Evolutionary conservation across 2,113 vertebrate species (phyloP), one percentile per base, ranked within the genome.

Genomic region (Alces alces): DNA sequence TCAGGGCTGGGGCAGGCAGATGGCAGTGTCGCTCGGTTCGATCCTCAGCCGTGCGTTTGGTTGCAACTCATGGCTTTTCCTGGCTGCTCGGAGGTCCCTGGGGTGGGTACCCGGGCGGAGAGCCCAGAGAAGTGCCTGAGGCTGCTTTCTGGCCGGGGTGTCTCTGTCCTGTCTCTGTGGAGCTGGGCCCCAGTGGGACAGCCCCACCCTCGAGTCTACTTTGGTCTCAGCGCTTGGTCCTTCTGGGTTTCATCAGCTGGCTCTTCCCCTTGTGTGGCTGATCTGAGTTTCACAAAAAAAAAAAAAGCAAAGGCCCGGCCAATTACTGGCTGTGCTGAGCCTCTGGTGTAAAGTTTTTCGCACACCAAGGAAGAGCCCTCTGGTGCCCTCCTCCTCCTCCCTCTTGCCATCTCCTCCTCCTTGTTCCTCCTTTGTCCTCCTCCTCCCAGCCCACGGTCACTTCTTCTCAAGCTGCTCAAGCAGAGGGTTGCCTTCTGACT

Each of bases 381-480:
- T 91, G 98, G 98, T 97, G 96, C 91, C 98, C 93, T 98, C 94
- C 79, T 97, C 94, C 96, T 97, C 96, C 97, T 97, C 95, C 60
- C 3, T 60, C 97, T 50, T 98, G 90, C 17, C 85, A 94, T 78
- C 93, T 93, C 50, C 92, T 95, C 96, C 90, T 82, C 84, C 84
- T 36, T 17, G 21, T 27, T 19, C 76, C 17, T 80, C 78, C 89
- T 70, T 97, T 93, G 90, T 97, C 92, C 90, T 96, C 97, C 97
- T 98, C 98, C 98, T 98, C 98, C 96, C 97, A 90, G 94, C 78
- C 93, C 96, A 95, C 64, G 96, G 98, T 99, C 99, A 99, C 98
- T 99, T 99, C 98, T 98, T 99, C 98, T 99, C 99, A 28, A 99
- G 99, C 98, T 99, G 99, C 98, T 99, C 99, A 97, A 99, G 98